These are phyloP conservation scores for Tromatobia lineatoria DNA, from an alignment of 2,888 invertebrate species.

Conservation along the genomic window DNA sequence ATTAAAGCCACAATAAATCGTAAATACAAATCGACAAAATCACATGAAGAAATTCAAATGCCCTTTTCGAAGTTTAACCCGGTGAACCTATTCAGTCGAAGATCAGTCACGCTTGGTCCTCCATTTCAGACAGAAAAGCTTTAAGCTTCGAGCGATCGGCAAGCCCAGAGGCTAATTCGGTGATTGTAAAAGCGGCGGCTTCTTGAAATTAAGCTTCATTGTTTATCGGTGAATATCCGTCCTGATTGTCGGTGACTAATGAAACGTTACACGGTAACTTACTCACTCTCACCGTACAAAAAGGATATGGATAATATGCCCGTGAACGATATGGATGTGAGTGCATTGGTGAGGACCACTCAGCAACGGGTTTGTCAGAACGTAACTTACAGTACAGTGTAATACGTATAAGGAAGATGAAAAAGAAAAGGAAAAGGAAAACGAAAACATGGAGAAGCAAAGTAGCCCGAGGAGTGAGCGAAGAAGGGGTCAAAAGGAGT, in stretches of 20 bases:
- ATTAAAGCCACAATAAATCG: not conserved
- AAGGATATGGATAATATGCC: constrained; percentile 13
- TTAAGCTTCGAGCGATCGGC: constrained; percentile 1
- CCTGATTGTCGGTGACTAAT: constrained; percentile 82
- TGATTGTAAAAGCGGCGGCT: constrained; percentile 72
- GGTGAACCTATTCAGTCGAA: constrained; percentile 2
- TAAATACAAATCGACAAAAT: not conserved
- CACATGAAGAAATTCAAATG: not conserved
- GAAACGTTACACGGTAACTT: constrained; percentile 52
- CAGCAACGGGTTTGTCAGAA: constrained; percentile 54
- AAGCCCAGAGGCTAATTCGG: constrained; percentile 51
- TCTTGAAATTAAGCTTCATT: constrained; percentile 79
- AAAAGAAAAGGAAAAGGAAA: not conserved
- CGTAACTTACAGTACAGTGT: constrained; percentile 21
- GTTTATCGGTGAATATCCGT: constrained; percentile 79
- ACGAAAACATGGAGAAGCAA: constrained; percentile 5
- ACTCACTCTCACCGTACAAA: not conserved
- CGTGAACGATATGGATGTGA: constrained; percentile 26
- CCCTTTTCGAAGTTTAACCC: not conserved
- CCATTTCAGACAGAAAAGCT: not conserved
- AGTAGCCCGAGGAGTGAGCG: constrained; percentile 50
- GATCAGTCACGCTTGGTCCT: not conserved
- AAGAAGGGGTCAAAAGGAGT: constrained; percentile 66
- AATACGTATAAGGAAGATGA: constrained; percentile 31
- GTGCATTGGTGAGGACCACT: constrained; percentile 43